phyloP scores from a whole-genome alignment of 2,888 invertebrate genomes.

The Limnephilus marmoratus region DNA sequence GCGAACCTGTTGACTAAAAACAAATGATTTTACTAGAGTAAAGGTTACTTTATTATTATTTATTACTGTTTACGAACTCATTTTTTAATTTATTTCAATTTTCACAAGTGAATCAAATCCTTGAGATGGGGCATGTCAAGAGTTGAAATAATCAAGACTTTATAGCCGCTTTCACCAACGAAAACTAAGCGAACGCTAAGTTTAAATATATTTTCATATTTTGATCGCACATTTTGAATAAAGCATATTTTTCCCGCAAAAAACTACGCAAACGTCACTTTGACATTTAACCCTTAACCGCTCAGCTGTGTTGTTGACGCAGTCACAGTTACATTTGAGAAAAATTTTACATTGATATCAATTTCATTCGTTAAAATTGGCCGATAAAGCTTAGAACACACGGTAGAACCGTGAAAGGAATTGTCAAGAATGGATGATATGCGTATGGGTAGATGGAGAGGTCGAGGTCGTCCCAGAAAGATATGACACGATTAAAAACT shows the following conservation, averaged over 20 bases:
- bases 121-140: too few species aligned
- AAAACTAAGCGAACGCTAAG: neutral
- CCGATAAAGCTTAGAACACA: neutral
- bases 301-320: neutral
- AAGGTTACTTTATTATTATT: too few species aligned
- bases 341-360: neutral
- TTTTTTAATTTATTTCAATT: too few species aligned
- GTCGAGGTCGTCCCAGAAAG: neutral
- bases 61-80: too few species aligned
- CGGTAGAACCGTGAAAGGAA: neutral
- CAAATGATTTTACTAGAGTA: neutral
- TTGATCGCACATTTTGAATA: neutral
- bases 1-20: neutral
- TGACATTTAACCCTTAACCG: neutral
- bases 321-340: neutral
- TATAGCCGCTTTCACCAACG: neutral
- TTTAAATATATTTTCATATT: too few species aligned
- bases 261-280: neutral
- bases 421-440: neutral
- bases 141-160: too few species aligned
- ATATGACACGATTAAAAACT: neutral
- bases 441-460: neutral
- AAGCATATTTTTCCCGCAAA: neutral
- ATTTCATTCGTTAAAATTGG: neutral
- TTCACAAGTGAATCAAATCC: neutral